These are phyloP conservation scores for Gadopsis marmoratus DNA, from an alignment of 2,797 vertebrate genomes.

Conservation along the genomic window DNA sequence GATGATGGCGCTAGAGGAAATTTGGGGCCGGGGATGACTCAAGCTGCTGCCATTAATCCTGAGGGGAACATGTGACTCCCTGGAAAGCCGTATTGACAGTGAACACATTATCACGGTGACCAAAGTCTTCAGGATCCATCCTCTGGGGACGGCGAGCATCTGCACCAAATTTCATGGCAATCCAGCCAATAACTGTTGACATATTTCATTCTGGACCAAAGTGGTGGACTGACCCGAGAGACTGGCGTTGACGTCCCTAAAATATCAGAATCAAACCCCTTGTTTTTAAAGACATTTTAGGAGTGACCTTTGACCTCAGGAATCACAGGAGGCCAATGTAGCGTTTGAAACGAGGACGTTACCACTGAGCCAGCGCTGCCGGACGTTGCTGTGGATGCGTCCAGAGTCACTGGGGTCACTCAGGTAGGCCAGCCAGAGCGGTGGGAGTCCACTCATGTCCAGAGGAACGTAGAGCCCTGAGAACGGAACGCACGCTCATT, in stretches of 20 bases:
- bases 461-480: slow-evolving; percentile 83
- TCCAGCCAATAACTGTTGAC: background rate
- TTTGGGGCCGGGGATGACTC: background rate
- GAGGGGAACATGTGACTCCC: background rate
- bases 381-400: slow-evolving; percentile 88
- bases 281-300: background rate
- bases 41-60: background rate
- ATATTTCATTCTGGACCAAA: background rate
- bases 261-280: background rate
- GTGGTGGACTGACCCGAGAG: no score
- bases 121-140: background rate
- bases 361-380: slow-evolving; percentile 88
- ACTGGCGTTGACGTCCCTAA: background rate
- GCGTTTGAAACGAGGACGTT: background rate
- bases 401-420: slow-evolving; percentile 90
- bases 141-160: background rate
- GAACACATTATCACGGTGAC: background rate
- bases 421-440: slow-evolving; percentile 88
- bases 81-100: background rate
- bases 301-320: background rate
- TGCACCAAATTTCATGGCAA: background rate
- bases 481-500: slow-evolving; percentile 8
- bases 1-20: background rate
- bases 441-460: slow-evolving; percentile 82
- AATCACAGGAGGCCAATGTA: background rate